Evolutionary conservation across 1,140 invertebrate species (phyloP), one percentile per base, ranked within the genome.

Genomic region (Octopus sinensis): DNA sequence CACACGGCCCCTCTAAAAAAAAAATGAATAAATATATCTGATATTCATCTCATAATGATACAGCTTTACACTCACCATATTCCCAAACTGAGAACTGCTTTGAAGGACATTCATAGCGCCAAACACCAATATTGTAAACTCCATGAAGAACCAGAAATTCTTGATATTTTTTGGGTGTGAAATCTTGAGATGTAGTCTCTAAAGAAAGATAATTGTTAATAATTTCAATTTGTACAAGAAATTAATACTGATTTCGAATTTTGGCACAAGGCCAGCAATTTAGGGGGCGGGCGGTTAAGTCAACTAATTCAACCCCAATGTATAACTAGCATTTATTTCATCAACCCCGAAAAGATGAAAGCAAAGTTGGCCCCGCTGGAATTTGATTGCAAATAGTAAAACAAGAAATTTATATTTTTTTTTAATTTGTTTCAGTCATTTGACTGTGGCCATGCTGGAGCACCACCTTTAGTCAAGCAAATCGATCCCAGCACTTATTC

Each of bases 91-190:
- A 43, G 30, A 43, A 43, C 30, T 43, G 30, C 30, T 43, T 17
- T n/a, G 68, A 73, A 17, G 17, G 30, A 73, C 30, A 5, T 73
- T 73, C 68, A 73, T 73, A 73, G 68, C 68, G 68, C 68, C 68
- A 73, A 73, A 23, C 68, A n/a, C 68, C 68, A 73, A 73, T n/a
- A 73, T 73, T 73, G 13, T 73, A 73, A 12, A 73, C 68, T 6
- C 68, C 68, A 73, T 73, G 5, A n/a, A n/a, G 68, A 17, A 73
- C 30, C 13, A 73, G 30, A 23, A 73, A 73, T 9, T 73, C 68
- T 73, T 73, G 17, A 13, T 73, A 73, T 73, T 17, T 73, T 13
- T 13, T 4, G 5, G 30, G 5, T n/a, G 68, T 73, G 68, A 73
- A 73, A 73, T 73, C 68, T 12, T n/a, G 5, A 17, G 68, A 73